Evolutionary conservation across 2,797 vertebrate genomes (phyloP).

Genomic region (Micropoecilia bifurca): DNA sequence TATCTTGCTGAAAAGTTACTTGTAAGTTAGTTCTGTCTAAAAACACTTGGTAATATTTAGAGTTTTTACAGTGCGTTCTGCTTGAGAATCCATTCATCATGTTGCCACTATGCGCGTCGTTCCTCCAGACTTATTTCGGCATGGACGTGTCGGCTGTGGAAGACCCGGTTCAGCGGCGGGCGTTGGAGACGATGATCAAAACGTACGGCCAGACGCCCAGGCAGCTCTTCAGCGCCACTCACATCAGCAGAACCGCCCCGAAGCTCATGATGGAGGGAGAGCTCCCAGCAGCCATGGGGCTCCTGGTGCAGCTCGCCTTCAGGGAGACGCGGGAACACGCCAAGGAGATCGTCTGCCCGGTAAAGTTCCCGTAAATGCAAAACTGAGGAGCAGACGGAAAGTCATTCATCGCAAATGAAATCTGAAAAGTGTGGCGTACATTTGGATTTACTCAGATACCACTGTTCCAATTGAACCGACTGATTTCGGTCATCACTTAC

Average conservation of each 20-base stretch:
- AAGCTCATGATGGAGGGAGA: constrained; percentile 93
- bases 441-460: not conserved
- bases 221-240: constrained; percentile 91
- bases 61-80: not conserved
- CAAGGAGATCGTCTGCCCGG: constrained; percentile 90
- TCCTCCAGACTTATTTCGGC: constrained; percentile 94
- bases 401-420: not conserved
- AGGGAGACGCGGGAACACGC: constrained; percentile 90
- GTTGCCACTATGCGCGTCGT: not conserved
- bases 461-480: not conserved
- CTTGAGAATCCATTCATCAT: not conserved
- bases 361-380: constrained; percentile 62
- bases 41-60: too few species aligned
- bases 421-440: not conserved
- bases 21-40: too few species aligned
- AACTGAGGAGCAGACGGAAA: not conserved
- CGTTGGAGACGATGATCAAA: constrained; percentile 99
- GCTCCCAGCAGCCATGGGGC: constrained; percentile 95
- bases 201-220: constrained; percentile 97
- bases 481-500: not conserved
- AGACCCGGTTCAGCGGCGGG: constrained; percentile 95
- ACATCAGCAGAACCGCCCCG: constrained; percentile 86
- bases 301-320: constrained; percentile 96
- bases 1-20: too few species aligned
- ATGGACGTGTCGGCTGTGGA: constrained; percentile 99